Evolutionary conservation across 1,140 invertebrate species (phyloP).

Genomic region (Scaptomyza graminum): DNA sequence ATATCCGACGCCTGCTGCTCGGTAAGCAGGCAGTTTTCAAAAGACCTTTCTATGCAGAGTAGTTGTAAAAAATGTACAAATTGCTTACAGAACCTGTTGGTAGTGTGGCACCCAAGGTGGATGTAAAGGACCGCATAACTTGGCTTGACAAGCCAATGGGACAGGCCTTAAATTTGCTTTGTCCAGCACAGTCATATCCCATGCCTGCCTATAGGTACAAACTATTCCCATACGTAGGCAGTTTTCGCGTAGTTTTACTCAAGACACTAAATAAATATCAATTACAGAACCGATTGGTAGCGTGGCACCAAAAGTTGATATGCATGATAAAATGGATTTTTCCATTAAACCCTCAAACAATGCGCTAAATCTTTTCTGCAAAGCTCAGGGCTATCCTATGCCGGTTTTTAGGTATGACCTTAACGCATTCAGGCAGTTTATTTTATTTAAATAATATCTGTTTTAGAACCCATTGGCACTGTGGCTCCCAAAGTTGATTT

Average conservation of each 20-base stretch:
- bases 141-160: slow-evolving; percentile 85
- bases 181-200: slow-evolving; percentile 88
- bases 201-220: slow-evolving; percentile 87
- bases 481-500: slow-evolving; percentile 87
- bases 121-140: slow-evolving; percentile 86
- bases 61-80: not conserved
- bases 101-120: slow-evolving; percentile 88
- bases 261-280: not conserved
- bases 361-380: slow-evolving; percentile 84
- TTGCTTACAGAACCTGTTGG: slow-evolving; percentile 84
- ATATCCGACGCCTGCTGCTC: slow-evolving; percentile 87
- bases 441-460: slow-evolving; percentile 54
- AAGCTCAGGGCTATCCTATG: slow-evolving; percentile 88
- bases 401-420: slow-evolving; percentile 87
- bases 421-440: slow-evolving; percentile 84
- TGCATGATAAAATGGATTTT: slow-evolving; percentile 81
- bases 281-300: slow-evolving; percentile 88
- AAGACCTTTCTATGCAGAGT: slow-evolving; percentile 20
- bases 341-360: slow-evolving; percentile 46
- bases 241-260: slow-evolving; percentile 36
- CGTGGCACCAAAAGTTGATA: slow-evolving; percentile 87
- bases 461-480: slow-evolving; percentile 89
- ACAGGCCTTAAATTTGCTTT: slow-evolving; percentile 75
- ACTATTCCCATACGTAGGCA: slow-evolving; percentile 48
- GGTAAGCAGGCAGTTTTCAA: slow-evolving; percentile 84